These are phyloP conservation scores for Pangasius macronema DNA, from an alignment of 2,797 vertebrate genomes.

Conservation along the genomic window DNA sequence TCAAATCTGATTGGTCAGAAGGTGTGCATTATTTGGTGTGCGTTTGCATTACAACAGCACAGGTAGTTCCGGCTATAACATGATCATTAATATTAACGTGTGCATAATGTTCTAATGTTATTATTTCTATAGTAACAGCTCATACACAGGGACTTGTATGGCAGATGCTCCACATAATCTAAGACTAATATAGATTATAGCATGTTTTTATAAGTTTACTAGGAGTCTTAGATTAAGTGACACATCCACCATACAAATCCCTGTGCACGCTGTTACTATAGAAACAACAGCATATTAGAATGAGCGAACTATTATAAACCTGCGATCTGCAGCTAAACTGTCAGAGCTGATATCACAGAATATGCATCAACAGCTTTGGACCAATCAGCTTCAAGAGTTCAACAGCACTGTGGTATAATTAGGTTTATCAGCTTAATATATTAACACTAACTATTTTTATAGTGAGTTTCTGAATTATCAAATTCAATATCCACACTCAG, in stretches of 20 bases:
- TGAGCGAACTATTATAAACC: not conserved
- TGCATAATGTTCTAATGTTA: not conserved
- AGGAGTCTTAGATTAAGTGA: not conserved
- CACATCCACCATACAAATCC: not conserved
- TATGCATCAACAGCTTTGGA: not conserved
- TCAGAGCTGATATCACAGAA: not conserved
- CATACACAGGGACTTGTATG: not conserved
- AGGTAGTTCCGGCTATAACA: not conserved
- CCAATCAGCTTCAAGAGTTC: not conserved
- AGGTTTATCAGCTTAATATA: not conserved
- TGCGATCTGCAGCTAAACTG: not conserved
- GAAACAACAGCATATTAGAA: not conserved
- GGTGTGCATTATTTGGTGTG: not conserved
- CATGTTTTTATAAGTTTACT: not conserved
- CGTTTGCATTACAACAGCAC: not conserved
- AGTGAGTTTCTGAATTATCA: not conserved
- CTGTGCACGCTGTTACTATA: not conserved
- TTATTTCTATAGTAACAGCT: not conserved
- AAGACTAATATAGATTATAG: not conserved
- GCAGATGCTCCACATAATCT: not conserved
- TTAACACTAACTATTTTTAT: not conserved
- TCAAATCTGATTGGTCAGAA: not conserved
- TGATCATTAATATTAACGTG: not conserved
- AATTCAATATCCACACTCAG: not conserved
- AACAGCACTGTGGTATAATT: not conserved